Evolutionary conservation across 2,797 vertebrate genomes (phyloP).

Genomic region (Tenualosa ilisha): DNA sequence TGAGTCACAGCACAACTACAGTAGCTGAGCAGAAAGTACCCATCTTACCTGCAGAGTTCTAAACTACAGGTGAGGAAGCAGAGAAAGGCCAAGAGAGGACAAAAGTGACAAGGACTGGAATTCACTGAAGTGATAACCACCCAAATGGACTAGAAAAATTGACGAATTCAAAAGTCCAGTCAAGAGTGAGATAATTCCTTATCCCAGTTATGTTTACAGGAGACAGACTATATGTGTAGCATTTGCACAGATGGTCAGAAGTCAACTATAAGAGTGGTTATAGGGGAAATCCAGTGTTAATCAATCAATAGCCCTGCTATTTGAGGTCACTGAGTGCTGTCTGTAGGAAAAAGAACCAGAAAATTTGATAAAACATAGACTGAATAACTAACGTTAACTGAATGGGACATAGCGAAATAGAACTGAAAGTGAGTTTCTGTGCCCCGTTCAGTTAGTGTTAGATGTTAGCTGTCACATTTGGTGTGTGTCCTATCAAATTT

Average conservation of each 20-base stretch:
- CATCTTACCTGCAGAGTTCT: not conserved
- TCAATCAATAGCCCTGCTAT: too few species aligned
- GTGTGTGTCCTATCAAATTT: too few species aligned
- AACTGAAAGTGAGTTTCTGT: too few species aligned
- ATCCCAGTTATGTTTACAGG: conserved; percentile 13
- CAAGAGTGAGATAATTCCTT: not conserved
- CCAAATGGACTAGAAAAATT: not conserved
- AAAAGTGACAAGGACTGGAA: not conserved
- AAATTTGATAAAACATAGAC: too few species aligned
- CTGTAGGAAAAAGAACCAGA: too few species aligned
- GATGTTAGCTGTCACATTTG: too few species aligned
- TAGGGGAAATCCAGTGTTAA: too few species aligned
- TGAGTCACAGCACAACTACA: not conserved
- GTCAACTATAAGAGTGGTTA: conserved; percentile 51
- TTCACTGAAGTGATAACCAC: not conserved
- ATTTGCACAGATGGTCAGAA: conserved; percentile 35
- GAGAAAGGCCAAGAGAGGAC: not conserved
- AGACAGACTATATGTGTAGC: not conserved
- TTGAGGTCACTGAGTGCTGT: too few species aligned
- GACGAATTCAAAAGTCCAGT: not conserved
- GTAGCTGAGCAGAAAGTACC: not conserved
- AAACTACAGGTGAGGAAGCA: not conserved
- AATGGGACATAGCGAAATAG: too few species aligned
- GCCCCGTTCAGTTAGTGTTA: too few species aligned
- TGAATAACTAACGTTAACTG: too few species aligned